Conservation (phyloP, 2,797 vertebrate genomes). For the Sebastes steindachneri region DNA sequence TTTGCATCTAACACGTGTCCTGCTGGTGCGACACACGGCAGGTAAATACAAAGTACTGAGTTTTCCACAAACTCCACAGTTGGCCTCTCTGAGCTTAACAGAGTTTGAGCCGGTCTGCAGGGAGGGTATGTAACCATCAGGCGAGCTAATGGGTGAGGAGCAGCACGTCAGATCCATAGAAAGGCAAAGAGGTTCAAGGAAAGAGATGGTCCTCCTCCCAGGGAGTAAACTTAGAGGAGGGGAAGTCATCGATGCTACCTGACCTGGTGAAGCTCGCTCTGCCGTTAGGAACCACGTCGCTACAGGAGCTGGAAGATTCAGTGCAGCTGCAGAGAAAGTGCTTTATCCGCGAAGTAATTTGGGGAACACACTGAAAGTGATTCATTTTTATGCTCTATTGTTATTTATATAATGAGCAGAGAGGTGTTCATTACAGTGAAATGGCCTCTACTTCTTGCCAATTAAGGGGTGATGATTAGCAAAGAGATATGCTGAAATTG, state of each 20-base stretch:
- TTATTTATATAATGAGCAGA: slow-evolving; percentile 42
- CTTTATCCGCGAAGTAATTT: not conserved
- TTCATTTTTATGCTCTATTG: slow-evolving; percentile 45
- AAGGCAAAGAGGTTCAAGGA: slow-evolving; percentile 2
- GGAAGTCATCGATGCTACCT: slow-evolving; percentile 2
- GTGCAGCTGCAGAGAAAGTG: not conserved
- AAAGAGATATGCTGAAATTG: slow-evolving; percentile 36
- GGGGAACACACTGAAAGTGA: slow-evolving; percentile 21
- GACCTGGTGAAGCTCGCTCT: slow-evolving; percentile 12
- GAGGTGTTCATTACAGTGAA: slow-evolving; percentile 35
- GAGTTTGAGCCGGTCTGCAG: not conserved
- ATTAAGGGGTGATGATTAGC: slow-evolving; percentile 49
- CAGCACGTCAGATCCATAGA: slow-evolving; percentile 19
- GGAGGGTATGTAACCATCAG: not conserved
- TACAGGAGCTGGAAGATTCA: not conserved
- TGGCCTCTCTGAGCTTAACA: not conserved
- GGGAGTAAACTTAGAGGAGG: slow-evolving; percentile 15
- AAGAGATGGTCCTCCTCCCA: slow-evolving; percentile 6
- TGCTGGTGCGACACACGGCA: not conserved
- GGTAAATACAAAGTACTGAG: not conserved
- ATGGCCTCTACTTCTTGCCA: slow-evolving; percentile 37
- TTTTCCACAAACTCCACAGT: slow-evolving; percentile 3
- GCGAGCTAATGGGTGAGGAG: not conserved
- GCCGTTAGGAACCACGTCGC: not conserved
- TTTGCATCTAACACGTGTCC: not conserved